Evolutionary conservation across 1,140 invertebrate genomes (phyloP).

Genomic region (Harpegnathos saltator): DNA sequence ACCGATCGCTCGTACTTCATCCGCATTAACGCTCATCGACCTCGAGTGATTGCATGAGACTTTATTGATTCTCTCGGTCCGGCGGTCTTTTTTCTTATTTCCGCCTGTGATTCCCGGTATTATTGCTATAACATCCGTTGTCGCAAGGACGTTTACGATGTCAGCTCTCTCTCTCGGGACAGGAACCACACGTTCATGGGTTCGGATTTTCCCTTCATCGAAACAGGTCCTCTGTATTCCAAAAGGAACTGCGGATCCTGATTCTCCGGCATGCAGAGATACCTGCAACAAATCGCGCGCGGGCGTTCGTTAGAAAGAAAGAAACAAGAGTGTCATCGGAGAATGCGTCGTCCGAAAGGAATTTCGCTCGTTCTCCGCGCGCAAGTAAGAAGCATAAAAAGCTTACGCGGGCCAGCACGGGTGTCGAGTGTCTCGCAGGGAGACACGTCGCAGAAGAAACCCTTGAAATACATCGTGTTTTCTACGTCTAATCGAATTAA

Average conservation of each 20-base stretch:
- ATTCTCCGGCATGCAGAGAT: slow-evolving; percentile 93
- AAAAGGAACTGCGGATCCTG: slow-evolving; percentile 94
- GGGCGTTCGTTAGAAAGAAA: too few species aligned
- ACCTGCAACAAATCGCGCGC: slow-evolving; percentile 89
- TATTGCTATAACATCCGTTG: slow-evolving; percentile 78
- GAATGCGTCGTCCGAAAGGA: neutral
- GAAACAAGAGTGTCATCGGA: too few species aligned
- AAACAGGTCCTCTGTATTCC: slow-evolving; percentile 94
- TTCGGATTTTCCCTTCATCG: slow-evolving; percentile 97
- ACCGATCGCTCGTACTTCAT: slow-evolving; percentile 3
- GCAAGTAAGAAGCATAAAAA: neutral
- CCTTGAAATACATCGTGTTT: slow-evolving; percentile 72
- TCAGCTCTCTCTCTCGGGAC: slow-evolving; percentile 87
- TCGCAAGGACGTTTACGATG: slow-evolving; percentile 72
- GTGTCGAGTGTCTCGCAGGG: neutral
- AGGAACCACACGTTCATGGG: slow-evolving; percentile 98
- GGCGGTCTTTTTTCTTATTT: too few species aligned
- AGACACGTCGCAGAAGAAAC: slow-evolving; percentile 75
- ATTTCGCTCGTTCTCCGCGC: neutral
- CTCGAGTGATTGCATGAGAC: slow-evolving; percentile 8
- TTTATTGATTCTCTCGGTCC: slow-evolving; percentile 16
- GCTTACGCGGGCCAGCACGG: neutral
- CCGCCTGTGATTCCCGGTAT: slow-evolving; percentile 62
- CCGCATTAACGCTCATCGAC: neutral
- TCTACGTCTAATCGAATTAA: slow-evolving; percentile 81